These are phyloP conservation scores for Charadrius vociferus DNA, from an alignment of 2,113 vertebrate species.

Conservation along the genomic window DNA sequence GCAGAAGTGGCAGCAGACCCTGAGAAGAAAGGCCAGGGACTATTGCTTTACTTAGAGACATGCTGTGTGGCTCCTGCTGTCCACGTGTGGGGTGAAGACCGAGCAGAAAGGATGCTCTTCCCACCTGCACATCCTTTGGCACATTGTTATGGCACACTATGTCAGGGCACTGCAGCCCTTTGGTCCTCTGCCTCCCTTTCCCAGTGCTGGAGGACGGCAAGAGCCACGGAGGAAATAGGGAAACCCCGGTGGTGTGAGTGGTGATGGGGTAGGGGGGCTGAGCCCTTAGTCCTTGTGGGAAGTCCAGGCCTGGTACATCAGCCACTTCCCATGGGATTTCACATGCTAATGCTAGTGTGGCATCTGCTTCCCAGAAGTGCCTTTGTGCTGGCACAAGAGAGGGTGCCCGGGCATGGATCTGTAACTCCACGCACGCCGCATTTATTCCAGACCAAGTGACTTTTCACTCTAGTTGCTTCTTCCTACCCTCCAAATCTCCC, in stretches of 20 bases:
- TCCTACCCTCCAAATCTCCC: not conserved
- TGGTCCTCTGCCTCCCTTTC: not conserved
- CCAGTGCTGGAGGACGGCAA: not conserved
- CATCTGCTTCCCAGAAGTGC: not conserved
- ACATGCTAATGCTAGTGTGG: not conserved
- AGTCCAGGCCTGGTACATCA: not conserved
- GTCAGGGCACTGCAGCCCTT: not conserved
- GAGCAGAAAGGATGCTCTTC: not conserved
- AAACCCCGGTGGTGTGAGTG: rapidly evolving
- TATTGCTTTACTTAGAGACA: not conserved
- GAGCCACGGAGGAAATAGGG: not conserved
- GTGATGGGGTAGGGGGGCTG: not conserved
- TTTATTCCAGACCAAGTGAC: not conserved
- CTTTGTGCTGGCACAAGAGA: slow-evolving; percentile 24
- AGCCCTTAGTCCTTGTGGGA: not conserved
- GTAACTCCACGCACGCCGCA: not conserved
- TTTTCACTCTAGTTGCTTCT: slow-evolving; percentile 30
- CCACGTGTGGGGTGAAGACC: not conserved
- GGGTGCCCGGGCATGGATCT: not conserved
- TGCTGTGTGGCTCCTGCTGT: not conserved
- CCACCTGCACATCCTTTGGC: not conserved
- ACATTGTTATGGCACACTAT: not conserved
- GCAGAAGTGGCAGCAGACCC: not conserved
- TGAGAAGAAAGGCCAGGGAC: not conserved
- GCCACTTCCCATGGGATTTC: not conserved